Percentiles rank a stretch among this genome's conserved stretches.
These are phyloP conservation scores for Mya arenaria DNA, from an alignment of 1,140 invertebrate species.

Conservation along the genomic window DNA sequence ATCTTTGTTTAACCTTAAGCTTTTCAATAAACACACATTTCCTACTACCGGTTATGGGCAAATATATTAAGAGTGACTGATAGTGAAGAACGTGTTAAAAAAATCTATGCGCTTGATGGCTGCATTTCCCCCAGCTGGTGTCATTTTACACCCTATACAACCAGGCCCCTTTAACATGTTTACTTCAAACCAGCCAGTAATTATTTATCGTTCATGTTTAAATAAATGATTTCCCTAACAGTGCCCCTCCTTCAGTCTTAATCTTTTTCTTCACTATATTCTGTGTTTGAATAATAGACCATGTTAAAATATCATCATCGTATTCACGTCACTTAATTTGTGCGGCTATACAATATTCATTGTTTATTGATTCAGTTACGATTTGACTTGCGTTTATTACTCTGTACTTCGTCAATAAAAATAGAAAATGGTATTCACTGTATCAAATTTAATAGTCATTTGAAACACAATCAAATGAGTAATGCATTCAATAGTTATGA, in stretches of 20 bases:
- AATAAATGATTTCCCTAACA: slow-evolving; percentile 29
- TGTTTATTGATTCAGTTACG: slow-evolving; percentile 26
- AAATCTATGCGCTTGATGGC: too few species aligned
- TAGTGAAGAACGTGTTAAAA: too few species aligned
- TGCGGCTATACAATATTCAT: slow-evolving; percentile 44
- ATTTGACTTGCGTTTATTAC: neutral
- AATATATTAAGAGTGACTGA: too few species aligned
- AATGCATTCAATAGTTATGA: too few species aligned
- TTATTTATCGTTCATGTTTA: slow-evolving; percentile 50
- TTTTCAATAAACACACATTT: too few species aligned
- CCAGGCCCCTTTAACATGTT: slow-evolving; percentile 28
- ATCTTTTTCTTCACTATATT: slow-evolving; percentile 18
- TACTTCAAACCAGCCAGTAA: slow-evolving; percentile 36
- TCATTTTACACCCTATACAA: slow-evolving; percentile 12
- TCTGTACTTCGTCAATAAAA: too few species aligned
- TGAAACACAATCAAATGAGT: too few species aligned
- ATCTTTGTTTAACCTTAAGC: too few species aligned
- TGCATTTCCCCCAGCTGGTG: slow-evolving; percentile 32
- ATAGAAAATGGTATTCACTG: too few species aligned
- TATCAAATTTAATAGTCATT: too few species aligned
- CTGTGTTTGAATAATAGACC: slow-evolving; percentile 6
- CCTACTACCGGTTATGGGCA: too few species aligned
- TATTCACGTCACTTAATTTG: slow-evolving; percentile 23
- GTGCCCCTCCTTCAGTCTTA: slow-evolving; percentile 15
- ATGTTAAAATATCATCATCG: slow-evolving; percentile 5